Percentiles rank a stretch among this genome's conserved stretches.
Evolutionary conservation across 2,797 vertebrate species (phyloP).

Genomic region (Coccyzus lansbergi): DNA sequence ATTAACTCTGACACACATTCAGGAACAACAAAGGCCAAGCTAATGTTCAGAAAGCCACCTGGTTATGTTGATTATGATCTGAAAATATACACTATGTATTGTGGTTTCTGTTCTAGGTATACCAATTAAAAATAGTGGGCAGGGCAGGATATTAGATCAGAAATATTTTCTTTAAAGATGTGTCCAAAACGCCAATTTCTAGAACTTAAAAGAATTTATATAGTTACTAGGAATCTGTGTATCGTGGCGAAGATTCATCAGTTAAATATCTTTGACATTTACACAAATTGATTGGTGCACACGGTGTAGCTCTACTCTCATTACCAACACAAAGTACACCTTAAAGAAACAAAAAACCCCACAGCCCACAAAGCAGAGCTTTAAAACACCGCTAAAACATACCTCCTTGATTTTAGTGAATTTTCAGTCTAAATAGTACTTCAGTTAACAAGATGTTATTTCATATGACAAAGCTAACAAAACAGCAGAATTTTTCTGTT

Average conservation of each 20-base stretch:
- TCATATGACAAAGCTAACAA: background rate
- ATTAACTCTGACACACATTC: accelerated
- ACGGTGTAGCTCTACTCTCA: background rate
- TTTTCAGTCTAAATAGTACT: background rate
- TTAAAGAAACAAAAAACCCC: background rate
- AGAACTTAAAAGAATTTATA: background rate
- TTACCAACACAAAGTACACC: background rate
- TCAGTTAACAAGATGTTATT: background rate
- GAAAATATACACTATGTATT: background rate
- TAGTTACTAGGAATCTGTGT: background rate
- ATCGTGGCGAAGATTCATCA: background rate
- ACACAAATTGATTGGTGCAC: background rate
- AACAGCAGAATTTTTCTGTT: background rate
- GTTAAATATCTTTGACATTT: background rate
- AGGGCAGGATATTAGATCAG: background rate
- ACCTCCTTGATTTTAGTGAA: background rate
- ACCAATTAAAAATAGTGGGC: background rate
- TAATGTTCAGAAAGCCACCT: background rate
- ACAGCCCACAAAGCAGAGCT: background rate
- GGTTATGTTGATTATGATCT: background rate
- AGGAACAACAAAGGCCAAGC: background rate
- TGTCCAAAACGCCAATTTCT: background rate
- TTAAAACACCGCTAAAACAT: background rate
- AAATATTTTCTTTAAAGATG: background rate
- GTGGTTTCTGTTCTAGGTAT: background rate